Evolutionary conservation across 1,140 invertebrate genomes (phyloP), one percentile per base, ranked within the genome.

Genomic region (Goniozus legneri): DNA sequence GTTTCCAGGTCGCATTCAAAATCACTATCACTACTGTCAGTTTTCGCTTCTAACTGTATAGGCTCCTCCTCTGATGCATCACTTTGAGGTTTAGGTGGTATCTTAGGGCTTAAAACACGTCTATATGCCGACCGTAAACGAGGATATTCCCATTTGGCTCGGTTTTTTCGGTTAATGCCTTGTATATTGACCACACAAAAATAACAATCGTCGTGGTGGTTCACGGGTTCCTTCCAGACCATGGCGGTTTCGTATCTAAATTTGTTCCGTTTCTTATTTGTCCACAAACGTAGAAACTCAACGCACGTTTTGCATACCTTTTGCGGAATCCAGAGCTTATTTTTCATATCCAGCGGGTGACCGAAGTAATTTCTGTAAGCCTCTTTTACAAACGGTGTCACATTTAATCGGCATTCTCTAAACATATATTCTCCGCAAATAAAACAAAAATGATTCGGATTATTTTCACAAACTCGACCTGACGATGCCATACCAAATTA

Each of bases 171-270:
- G 38, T 63, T 40, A 52, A 65, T 56, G 52, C 56, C 36, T 44
- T 37, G 37, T 38, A 67, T 37, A 47, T 61, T 60, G 1, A 51
- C 48, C 15, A 60, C 43, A 40, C 62, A 67, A 36, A 68, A 67
- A 40, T 58, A 67, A 43, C 56, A 67, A 39, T 67, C 62, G 27
- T 56, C 52, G 18, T 37, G 39, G 50, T 67, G 59, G 39, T 62
- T 52, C 47, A 47, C 51, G n/a, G 32, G 62, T 54, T 64, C 54
- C 49, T 50, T 22, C 55, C 54, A 52, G 34, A 59, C 50, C 56
- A 45, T 58, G 2, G 47, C 44, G 34, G 45, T 21, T 40, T 39
- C 39, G 46, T 57, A 64, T 16, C 45, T 45, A 34, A 62, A 21
- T 22, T 37, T 27, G 10, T 42, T 30, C 39, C 43, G 10, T n/a